Evolutionary conservation across 2,888 invertebrate species (phyloP).

Genomic region (Trimorus sp.): DNA sequence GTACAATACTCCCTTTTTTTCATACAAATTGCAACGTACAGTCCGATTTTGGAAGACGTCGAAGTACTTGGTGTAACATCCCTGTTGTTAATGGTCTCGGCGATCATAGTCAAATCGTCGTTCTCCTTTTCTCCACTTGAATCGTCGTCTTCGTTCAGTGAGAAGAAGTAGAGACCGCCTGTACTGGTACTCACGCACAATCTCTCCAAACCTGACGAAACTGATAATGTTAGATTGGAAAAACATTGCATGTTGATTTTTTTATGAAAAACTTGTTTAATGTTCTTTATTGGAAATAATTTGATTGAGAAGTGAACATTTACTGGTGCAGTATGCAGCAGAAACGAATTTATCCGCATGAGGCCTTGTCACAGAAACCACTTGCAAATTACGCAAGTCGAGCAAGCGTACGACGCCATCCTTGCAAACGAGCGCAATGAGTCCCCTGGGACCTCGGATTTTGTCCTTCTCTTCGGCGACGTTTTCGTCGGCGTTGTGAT

Average conservation of each 20-base stretch:
- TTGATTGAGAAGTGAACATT: too few species aligned
- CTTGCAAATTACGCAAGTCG: conserved; percentile 87
- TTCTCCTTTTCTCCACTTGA: too few species aligned
- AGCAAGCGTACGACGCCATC: conserved; percentile 90
- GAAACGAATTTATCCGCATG: conserved; percentile 89
- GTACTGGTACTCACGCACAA: too few species aligned
- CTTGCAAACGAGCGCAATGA: conserved; percentile 88
- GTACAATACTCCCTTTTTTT: too few species aligned
- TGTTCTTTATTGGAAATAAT: too few species aligned
- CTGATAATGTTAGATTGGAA: too few species aligned
- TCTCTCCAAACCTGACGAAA: too few species aligned
- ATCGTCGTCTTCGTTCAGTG: too few species aligned
- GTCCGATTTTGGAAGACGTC: conserved; percentile 73
- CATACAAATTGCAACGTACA: conserved; percentile 73
- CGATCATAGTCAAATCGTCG: conserved; percentile 75
- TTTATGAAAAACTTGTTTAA: too few species aligned
- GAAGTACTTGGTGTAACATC: conserved; percentile 78
- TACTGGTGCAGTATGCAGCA: conserved; percentile 92
- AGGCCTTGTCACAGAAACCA: conserved; percentile 86
- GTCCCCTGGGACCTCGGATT: conserved; percentile 78
- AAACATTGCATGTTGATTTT: too few species aligned
- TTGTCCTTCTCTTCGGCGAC: conserved; percentile 69
- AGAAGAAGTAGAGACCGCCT: too few species aligned
- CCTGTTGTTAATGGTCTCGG: conserved; percentile 70
- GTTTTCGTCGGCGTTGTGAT: conserved; percentile 25